A percentile compares a stretch with the other conserved stretches of the same genome.
These are phyloP conservation scores for Triops longicaudatus DNA, from an alignment of 1,140 invertebrate species.

Conservation along the genomic window DNA sequence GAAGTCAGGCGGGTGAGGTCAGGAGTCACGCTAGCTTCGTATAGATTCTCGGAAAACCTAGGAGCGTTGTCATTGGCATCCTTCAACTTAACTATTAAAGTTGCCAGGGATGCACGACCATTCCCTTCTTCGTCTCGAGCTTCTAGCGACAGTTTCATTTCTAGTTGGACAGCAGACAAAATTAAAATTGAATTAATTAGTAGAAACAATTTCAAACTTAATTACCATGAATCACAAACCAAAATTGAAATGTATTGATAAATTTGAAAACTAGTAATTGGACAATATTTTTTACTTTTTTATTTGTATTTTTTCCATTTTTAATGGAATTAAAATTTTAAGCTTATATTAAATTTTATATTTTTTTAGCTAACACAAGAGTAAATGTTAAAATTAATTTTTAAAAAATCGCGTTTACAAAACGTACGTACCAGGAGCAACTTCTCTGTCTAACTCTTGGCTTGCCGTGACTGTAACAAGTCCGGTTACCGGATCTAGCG, in stretches of 20 bases:
- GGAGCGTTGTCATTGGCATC: conserved; percentile 84
- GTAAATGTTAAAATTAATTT: neutral
- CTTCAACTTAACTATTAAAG: conserved; percentile 61
- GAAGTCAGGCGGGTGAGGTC: conserved; percentile 47
- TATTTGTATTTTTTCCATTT: too few relatives aligned
- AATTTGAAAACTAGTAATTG: too few relatives aligned
- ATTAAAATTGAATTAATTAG: neutral
- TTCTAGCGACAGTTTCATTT: conserved; percentile 49
- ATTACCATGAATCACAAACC: too few relatives aligned
- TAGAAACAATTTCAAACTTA: too few relatives aligned
- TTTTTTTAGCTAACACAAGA: too few relatives aligned
- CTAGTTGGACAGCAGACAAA: neutral
- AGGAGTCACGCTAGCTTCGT: conserved; percentile 68
- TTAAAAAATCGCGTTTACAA: neutral
- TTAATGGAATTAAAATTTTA: too few relatives aligned
- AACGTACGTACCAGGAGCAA: conserved; percentile 44
- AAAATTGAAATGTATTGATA: neutral
- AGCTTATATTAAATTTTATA: too few relatives aligned
- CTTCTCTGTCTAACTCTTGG: conserved; percentile 69
- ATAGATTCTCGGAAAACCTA: conserved; percentile 64
- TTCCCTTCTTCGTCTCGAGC: conserved; percentile 73
- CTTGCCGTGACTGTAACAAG: conserved; percentile 66
- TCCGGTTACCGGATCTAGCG: conserved; percentile 67
- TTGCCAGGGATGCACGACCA: conserved; percentile 57
- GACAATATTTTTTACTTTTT: too few relatives aligned